A percentile compares a stretch with the other conserved stretches of the same genome.
phyloP scores from a whole-genome alignment of 1,140 invertebrate species.

The Euwallacea similis region DNA sequence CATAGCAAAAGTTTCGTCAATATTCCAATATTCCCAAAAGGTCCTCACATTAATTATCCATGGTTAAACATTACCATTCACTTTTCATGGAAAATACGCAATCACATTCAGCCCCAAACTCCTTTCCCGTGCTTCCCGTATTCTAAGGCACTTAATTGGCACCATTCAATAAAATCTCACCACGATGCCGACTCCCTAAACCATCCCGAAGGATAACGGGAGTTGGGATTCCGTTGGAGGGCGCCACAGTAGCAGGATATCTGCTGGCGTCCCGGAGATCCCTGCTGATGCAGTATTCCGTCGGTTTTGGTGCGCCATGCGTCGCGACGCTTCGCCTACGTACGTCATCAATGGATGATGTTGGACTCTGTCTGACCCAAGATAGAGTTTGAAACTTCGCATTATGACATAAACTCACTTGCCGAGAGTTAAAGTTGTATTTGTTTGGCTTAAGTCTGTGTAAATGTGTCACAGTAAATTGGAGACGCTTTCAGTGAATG shows the following conservation, averaged over 20 bases:
- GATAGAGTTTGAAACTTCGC: slow-evolving; percentile 6
- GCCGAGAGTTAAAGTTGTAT: too few species aligned
- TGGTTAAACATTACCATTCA: too few species aligned
- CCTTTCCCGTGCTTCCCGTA: too few species aligned
- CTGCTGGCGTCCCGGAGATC: slow-evolving; percentile 37
- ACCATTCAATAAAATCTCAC: slow-evolving; percentile 22
- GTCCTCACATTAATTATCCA: too few species aligned
- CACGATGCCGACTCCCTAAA: slow-evolving; percentile 25
- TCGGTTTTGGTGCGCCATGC: slow-evolving; percentile 24
- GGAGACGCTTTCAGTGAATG: too few species aligned
- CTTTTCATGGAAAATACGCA: too few species aligned
- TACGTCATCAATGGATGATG: slow-evolving; percentile 28
- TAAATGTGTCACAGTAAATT: too few species aligned
- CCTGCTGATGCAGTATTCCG: slow-evolving; percentile 41
- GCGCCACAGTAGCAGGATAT: slow-evolving; percentile 35
- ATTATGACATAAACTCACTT: slow-evolving; percentile 14
- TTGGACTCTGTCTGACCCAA: slow-evolving; percentile 3
- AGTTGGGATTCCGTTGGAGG: slow-evolving; percentile 19
- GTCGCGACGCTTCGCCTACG: slow-evolving; percentile 22
- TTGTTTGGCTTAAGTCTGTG: too few species aligned
- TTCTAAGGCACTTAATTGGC: slow-evolving; percentile 8
- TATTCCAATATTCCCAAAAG: too few species aligned
- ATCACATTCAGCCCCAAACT: too few species aligned
- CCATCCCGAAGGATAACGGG: slow-evolving; percentile 28
- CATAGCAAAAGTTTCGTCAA: too few species aligned